Evolutionary conservation across 2,888 invertebrate genomes (phyloP).

Genomic region (Melanophora roralis): DNA sequence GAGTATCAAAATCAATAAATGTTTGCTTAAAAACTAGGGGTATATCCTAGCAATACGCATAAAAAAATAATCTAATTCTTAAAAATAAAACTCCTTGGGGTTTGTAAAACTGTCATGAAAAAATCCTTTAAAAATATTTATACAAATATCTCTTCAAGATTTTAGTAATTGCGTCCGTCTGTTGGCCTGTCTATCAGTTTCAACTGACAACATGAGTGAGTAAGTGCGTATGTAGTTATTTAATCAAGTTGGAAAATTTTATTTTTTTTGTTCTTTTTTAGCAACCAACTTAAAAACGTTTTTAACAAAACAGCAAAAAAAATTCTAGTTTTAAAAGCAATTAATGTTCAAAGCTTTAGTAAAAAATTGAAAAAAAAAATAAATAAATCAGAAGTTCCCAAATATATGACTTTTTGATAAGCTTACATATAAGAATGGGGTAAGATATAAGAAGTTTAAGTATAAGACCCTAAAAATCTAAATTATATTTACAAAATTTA

Average conservation of each 20-base stretch:
- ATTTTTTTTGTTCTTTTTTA: neutral
- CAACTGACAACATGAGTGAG: constrained; percentile 11
- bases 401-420: too few species aligned
- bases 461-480: too few species aligned
- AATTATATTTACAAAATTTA: too few species aligned
- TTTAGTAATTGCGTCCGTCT: neutral
- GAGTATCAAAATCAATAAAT: constrained; percentile 36
- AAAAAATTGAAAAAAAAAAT: too few species aligned
- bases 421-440: too few species aligned
- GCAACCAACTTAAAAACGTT: neutral
- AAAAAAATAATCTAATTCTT: neutral
- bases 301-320: neutral
- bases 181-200: neutral
- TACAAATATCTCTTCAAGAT: constrained; percentile 39
- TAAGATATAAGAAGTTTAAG: too few species aligned
- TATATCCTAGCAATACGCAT: neutral
- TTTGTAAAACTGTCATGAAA: constrained; percentile 18
- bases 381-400: too few species aligned
- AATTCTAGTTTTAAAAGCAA: constrained; percentile 49
- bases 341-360: constrained; percentile 32
- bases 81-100: neutral
- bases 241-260: neutral
- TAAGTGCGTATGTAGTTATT: constrained; percentile 21
- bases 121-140: constrained; percentile 15
- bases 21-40: too few species aligned